phyloP scores from a whole-genome alignment of 1,140 invertebrate genomes.

The Geopemphigus sp. region DNA sequence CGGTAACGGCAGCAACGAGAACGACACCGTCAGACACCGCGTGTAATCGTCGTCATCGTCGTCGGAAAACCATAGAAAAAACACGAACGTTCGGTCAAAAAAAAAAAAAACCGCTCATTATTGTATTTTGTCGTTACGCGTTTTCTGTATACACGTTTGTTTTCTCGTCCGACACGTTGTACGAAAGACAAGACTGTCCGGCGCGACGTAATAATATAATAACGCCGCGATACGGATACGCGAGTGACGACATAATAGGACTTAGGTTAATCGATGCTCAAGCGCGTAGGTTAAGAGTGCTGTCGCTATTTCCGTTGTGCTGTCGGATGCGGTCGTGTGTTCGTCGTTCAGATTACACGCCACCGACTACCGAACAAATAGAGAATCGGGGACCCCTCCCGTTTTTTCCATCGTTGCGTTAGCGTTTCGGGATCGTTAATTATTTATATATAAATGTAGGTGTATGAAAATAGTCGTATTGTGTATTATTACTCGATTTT shows the following conservation, averaged over 20 bases:
- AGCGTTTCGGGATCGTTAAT: too few relatives aligned
- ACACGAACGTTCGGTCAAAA: too few relatives aligned
- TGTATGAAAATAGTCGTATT: neutral
- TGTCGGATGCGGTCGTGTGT: too few relatives aligned
- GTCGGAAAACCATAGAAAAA: too few relatives aligned
- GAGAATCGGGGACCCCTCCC: too few relatives aligned
- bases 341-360: neutral
- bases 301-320: neutral
- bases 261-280: slow-evolving; percentile 27
- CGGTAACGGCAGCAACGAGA: neutral
- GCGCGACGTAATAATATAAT: neutral
- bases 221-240: too few relatives aligned
- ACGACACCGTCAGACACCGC: neutral
- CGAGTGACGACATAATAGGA: too few relatives aligned
- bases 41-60: too few relatives aligned
- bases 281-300: slow-evolving; percentile 13
- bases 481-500: neutral
- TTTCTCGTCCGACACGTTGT: neutral
- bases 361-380: neutral
- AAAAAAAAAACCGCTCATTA: slow-evolving; percentile 31
- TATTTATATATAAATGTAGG: neutral
- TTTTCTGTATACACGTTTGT: neutral
- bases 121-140: neutral
- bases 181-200: slow-evolving; percentile 3
- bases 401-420: neutral